phyloP scores from a whole-genome alignment of 2,888 invertebrate genomes.

The Drosophila percnosoma region DNA sequence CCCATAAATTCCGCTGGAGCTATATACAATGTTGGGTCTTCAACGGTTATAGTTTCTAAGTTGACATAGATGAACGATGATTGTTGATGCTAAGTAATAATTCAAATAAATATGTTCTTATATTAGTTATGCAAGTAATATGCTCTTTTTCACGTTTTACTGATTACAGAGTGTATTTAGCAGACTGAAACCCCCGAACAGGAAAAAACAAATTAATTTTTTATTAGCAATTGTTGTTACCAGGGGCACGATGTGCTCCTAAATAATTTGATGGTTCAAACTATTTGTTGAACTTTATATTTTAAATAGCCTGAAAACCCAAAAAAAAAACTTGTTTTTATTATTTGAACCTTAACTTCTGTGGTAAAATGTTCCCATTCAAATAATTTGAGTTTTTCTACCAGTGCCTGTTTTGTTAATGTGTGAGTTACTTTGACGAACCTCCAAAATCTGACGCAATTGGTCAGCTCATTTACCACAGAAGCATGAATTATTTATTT shows the following conservation, averaged over 20 bases:
- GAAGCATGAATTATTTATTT: background rate
- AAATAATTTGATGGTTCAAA: conserved; percentile 31
- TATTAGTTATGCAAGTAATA: background rate
- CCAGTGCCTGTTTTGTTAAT: background rate
- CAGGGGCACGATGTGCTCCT: conserved; percentile 19
- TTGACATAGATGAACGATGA: background rate
- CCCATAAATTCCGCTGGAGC: background rate
- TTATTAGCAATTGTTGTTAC: conserved; percentile 36
- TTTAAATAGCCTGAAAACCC: conserved; percentile 4
- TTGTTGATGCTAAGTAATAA: background rate
- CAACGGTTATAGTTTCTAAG: too few species aligned
- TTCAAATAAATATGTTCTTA: background rate
- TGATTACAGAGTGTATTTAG: conserved; percentile 20
- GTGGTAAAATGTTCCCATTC: background rate
- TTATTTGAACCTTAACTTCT: background rate
- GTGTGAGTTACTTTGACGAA: background rate
- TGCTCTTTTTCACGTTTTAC: background rate
- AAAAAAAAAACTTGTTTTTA: background rate
- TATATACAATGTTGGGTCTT: background rate
- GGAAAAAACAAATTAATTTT: conserved; percentile 40
- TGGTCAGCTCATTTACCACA: background rate
- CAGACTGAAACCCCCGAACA: conserved; percentile 50
- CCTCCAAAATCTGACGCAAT: conserved; percentile 21
- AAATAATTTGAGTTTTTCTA: background rate
- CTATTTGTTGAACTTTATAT: conserved; percentile 16